These are phyloP conservation scores for Gymnoscopelus microlampas DNA, from an alignment of 2,797 vertebrate species.

Conservation along the genomic window DNA sequence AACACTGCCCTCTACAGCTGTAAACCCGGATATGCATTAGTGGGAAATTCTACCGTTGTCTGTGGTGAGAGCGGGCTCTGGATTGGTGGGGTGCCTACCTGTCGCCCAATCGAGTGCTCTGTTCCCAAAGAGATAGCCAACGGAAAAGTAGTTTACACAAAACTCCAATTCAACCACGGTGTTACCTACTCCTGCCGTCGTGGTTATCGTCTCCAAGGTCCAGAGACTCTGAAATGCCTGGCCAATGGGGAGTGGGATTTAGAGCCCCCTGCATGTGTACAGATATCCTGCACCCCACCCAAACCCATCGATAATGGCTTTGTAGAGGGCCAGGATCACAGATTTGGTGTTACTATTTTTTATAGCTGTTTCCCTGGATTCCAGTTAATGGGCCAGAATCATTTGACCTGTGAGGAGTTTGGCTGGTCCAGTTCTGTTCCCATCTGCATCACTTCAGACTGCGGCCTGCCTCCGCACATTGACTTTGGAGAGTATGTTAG, in stretches of 20 bases:
- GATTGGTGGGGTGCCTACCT: slow-evolving; percentile 90
- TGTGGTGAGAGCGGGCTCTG: slow-evolving; percentile 95
- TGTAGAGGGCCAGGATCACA: slow-evolving; percentile 94
- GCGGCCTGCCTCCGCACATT: slow-evolving; percentile 95
- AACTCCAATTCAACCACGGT: slow-evolving; percentile 88
- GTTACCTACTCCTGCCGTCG: slow-evolving; percentile 88
- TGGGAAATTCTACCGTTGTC: slow-evolving; percentile 90
- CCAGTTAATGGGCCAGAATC: slow-evolving; percentile 90
- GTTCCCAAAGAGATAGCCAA: slow-evolving; percentile 85
- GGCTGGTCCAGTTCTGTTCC: slow-evolving; percentile 93
- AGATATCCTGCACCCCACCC: slow-evolving; percentile 89
- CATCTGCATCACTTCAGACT: slow-evolving; percentile 88
- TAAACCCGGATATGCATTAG: slow-evolving; percentile 89
- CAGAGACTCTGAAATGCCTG: slow-evolving; percentile 85
- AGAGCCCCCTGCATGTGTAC: slow-evolving; percentile 84
- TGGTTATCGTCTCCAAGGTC: slow-evolving; percentile 90
- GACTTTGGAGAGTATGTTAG: slow-evolving; percentile 93
- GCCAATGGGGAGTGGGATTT: slow-evolving; percentile 89
- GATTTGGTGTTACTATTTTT: slow-evolving; percentile 94
- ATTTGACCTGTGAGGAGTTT: slow-evolving; percentile 92
- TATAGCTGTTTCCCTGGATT: slow-evolving; percentile 97
- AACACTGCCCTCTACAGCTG: slow-evolving; percentile 95
- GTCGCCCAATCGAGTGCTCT: slow-evolving; percentile 91
- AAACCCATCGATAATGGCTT: slow-evolving; percentile 93
- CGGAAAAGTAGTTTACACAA: slow-evolving; percentile 85